Evolutionary conservation across 2,888 invertebrate genomes (phyloP), one percentile per base, ranked within the genome.

Genomic region (Urechis unicinctus): DNA sequence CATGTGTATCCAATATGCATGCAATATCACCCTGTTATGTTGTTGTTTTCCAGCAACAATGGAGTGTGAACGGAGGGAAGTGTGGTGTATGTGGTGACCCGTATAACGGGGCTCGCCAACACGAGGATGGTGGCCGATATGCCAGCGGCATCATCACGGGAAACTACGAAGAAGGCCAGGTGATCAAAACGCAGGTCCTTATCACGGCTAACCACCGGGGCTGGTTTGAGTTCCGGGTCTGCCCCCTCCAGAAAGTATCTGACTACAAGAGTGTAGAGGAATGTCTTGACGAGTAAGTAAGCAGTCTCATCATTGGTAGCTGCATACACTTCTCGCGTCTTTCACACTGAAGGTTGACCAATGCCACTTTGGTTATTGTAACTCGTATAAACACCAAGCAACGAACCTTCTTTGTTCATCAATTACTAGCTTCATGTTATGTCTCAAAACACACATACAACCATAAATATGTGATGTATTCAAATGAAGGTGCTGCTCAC

Each of bases 51-150:
- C 36, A 58, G 58, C 42, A 47, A 13, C 58, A 58, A 44, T 58
- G 55, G 55, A 9, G 28, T 6, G 4, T 29, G 31, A 26, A 59
- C 5, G 57, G 55, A 22, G 58, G 59, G 3, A 56, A 55, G 31
- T 62, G 62, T 36, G 62, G 62, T 17, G 57, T 61, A 6, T 62
- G 62, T 44, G 62, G 62, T n/a, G 62, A 62, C 49, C 56, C 58
- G 21, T 62, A 51, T 53, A 52, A 56, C 22, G 53, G 50, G 3
- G 46, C 46, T 4, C 48, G 57, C 3, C 53, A 50, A 28, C 52
- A 61, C 42, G 63, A 62, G 43, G 59, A 58, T 9, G 61, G 61
- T 22, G 63, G 63, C 30, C 57, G 58, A 49, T 62, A 56, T 46
- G 59, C 54, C 50, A 55, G 25, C 17, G 63, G 63, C 2, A 43